A percentile compares a stretch with the other conserved stretches of the same genome.
These are phyloP conservation scores for Periphyllus acericola DNA, from an alignment of 2,888 invertebrate species.

Conservation along the genomic window DNA sequence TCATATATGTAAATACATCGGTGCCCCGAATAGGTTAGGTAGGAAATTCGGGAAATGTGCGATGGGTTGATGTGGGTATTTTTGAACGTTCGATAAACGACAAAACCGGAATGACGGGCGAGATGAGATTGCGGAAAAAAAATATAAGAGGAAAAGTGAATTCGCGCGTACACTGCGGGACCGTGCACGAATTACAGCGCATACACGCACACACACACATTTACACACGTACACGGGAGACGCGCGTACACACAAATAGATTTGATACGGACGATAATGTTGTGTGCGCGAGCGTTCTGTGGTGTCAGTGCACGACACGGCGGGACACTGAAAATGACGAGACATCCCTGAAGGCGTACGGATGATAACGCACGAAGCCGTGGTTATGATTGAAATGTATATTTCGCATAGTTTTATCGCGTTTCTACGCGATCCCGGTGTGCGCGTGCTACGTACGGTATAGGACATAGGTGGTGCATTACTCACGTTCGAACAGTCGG, in stretches of 20 bases:
- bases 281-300: too few relatives aligned
- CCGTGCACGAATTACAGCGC: too few relatives aligned
- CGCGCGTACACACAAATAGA: too few relatives aligned
- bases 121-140: too few relatives aligned
- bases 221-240: too few relatives aligned
- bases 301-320: neutral
- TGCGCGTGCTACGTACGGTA: too few relatives aligned
- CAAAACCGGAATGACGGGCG: too few relatives aligned
- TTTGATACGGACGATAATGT: too few relatives aligned
- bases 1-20: neutral
- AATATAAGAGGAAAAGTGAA: too few relatives aligned
- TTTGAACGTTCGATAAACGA: neutral
- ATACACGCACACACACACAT: too few relatives aligned
- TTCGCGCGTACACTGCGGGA: too few relatives aligned
- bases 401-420: neutral
- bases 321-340: neutral
- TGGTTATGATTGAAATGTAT: too few relatives aligned
- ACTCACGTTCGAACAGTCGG: constrained; percentile 60
- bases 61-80: constrained; percentile 3
- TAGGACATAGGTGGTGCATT: neutral
- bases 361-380: neutral
- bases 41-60: constrained; percentile 5
- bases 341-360: neutral
- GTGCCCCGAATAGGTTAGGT: constrained; percentile 26
- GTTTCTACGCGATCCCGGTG: neutral